Evolutionary conservation across 2,113 vertebrate genomes (phyloP).

Genomic region (Phylloscopus whistleri): DNA sequence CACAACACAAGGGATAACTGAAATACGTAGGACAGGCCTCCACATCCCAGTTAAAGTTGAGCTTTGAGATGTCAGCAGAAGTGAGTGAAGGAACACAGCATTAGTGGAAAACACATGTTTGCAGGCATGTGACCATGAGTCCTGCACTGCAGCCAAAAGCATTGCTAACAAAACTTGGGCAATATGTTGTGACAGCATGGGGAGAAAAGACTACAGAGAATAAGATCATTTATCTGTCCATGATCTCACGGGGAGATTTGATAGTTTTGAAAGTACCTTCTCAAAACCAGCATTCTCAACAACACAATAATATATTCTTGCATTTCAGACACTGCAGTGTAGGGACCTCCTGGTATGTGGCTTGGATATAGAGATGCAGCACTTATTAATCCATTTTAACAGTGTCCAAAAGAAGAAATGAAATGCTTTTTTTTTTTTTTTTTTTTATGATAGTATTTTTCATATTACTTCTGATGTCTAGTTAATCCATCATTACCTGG

Average conservation of each 20-base stretch:
- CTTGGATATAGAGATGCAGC: background rate
- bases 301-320: background rate
- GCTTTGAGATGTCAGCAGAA: background rate
- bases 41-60: background rate
- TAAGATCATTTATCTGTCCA: background rate
- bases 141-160: background rate
- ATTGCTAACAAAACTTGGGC: background rate
- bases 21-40: background rate
- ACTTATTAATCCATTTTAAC: background rate
- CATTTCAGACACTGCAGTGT: background rate
- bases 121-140: background rate
- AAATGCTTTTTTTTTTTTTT: background rate
- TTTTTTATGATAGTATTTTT: background rate
- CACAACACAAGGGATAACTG: background rate
- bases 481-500: background rate
- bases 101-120: background rate
- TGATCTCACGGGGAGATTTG: background rate
- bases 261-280: background rate
- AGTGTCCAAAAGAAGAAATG: background rate
- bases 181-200: background rate
- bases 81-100: background rate
- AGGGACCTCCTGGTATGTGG: background rate
- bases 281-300: background rate
- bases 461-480: background rate
- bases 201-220: background rate